These are phyloP conservation scores for Morpho helenor DNA, from an alignment of 2,888 invertebrate species.

Conservation along the genomic window DNA sequence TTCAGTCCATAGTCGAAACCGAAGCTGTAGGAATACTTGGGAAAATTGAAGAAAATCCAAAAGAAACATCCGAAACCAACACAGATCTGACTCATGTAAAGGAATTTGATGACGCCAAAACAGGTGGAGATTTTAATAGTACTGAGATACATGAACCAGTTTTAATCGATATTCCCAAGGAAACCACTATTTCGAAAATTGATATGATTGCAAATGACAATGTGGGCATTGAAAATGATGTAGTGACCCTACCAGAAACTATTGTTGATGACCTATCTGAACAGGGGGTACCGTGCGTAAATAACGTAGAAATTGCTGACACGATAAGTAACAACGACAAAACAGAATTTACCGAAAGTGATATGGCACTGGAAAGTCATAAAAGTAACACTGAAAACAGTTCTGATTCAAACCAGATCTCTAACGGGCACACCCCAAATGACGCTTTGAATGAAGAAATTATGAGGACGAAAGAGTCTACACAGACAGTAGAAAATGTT, in stretches of 20 bases:
- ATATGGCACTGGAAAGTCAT: background rate
- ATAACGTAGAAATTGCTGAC: background rate
- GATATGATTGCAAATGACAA: conserved; percentile 7
- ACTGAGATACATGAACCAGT: conserved; percentile 1
- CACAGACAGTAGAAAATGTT: conserved; percentile 6
- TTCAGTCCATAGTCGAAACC: conserved; percentile 11
- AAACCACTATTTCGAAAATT: conserved; percentile 6
- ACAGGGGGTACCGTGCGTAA: background rate
- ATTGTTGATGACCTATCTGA: background rate
- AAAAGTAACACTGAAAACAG: conserved; percentile 4
- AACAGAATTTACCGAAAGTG: conserved; percentile 6
- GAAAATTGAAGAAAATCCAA: conserved; percentile 6
- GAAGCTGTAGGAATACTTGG: conserved; percentile 4
- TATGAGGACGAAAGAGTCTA: background rate
- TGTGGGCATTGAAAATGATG: conserved; percentile 5
- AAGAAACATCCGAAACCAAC: conserved; percentile 1
- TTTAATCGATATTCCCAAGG: conserved; percentile 5
- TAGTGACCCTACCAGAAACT: background rate
- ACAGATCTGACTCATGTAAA: conserved; percentile 1
- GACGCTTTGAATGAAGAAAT: conserved; percentile 5
- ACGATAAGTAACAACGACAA: background rate
- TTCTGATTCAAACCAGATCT: background rate
- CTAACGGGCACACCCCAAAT: background rate
- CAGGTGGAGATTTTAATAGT: background rate
- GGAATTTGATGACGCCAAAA: background rate